A percentile compares a stretch with the other conserved stretches of the same genome.
These are phyloP conservation scores for Percina caprodes DNA, from an alignment of 2,113 vertebrate genomes.

Conservation along the genomic window DNA sequence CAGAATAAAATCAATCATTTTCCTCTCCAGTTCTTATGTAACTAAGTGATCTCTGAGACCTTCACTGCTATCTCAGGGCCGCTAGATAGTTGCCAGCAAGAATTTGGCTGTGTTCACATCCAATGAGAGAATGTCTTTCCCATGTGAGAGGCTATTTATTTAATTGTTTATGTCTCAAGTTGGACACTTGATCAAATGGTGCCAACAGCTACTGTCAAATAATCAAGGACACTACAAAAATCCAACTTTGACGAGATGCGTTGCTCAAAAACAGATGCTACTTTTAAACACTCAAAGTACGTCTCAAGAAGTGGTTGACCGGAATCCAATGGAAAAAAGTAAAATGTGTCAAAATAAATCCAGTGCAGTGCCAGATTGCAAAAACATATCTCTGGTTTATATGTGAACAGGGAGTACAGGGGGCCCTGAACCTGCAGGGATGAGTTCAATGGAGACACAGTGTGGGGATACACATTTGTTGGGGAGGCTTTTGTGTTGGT, in stretches of 20 bases:
- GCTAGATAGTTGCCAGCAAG: slow-evolving; percentile 37
- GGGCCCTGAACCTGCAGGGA: slow-evolving; percentile 37
- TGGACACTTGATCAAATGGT: slow-evolving; percentile 38
- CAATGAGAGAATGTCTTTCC: slow-evolving; percentile 47
- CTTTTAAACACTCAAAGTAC: slow-evolving; percentile 37
- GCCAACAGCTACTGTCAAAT: slow-evolving; percentile 49
- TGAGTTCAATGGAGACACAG: slow-evolving; percentile 37
- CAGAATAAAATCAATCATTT: slow-evolving; percentile 39
- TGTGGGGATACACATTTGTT: slow-evolving; percentile 18
- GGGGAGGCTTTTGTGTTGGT: not conserved
- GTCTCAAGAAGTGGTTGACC: slow-evolving; percentile 39
- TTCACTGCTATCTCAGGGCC: slow-evolving; percentile 37
- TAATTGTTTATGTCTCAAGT: slow-evolving; percentile 28
- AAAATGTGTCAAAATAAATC: slow-evolving; percentile 64
- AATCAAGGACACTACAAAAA: slow-evolving; percentile 45
- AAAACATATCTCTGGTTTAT: slow-evolving; percentile 60
- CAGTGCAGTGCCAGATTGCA: slow-evolving; percentile 49
- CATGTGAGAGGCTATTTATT: slow-evolving; percentile 41
- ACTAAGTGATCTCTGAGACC: slow-evolving; percentile 37
- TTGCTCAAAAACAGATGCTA: slow-evolving; percentile 65
- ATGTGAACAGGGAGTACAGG: slow-evolving; percentile 25
- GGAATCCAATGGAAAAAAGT: slow-evolving; percentile 64
- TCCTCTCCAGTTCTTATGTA: slow-evolving; percentile 24
- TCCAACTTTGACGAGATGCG: slow-evolving; percentile 14
- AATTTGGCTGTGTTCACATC: slow-evolving; percentile 32